Base-by-base conservation (phyloP, 2,797 vertebrate genomes). In the Australoheros facetus region DNA sequence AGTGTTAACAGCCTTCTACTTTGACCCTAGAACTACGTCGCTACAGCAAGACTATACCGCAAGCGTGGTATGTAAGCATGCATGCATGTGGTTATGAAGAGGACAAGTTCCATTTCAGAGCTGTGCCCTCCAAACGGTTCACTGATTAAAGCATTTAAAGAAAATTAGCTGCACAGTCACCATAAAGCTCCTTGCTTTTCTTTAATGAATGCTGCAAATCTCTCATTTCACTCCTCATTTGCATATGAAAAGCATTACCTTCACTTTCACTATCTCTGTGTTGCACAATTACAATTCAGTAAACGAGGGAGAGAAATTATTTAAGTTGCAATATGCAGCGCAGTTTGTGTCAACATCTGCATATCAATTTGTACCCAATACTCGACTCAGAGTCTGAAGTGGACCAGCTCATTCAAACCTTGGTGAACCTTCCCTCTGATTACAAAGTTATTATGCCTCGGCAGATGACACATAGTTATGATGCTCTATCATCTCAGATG, bases 111-210 rank as follows among this genome's bases (percentile, higher is more conserved):
- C 71, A 82, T 87, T 80, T 80, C 62, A 77, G 69, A 88, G 74
- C 76, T 78, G 58, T 84, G 77, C 66, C 77, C 90, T 83, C 55
- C 79, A 77, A 81, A 81, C 55, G 21, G 76, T 88, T 87, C 85
- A 80, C 91, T 92, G 90, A 93, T 93, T 85, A 90, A 92, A 83
- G 86, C 77, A 89, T 92, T 92, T 88, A 87, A 85, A 79, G 81
- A 78, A 89, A 93, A 90, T 91, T 85, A 91, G 78, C 83, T 78
- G 70, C 79, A 48, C 85, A 87, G 85, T 58, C 69, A 79, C 73
- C 71, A 66, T 82, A 85, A 85, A 88, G 88, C 83, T 91, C 78
- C 53, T 17, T 21, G 75, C 78, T 85, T 88, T 88, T 83, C 78
- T 84, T 84, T 84, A 88, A 87, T 86, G 81, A 89, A 89, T 79